Base-by-base conservation (phyloP, 2,797 vertebrate species). In the Heterohyrax brucei region DNA sequence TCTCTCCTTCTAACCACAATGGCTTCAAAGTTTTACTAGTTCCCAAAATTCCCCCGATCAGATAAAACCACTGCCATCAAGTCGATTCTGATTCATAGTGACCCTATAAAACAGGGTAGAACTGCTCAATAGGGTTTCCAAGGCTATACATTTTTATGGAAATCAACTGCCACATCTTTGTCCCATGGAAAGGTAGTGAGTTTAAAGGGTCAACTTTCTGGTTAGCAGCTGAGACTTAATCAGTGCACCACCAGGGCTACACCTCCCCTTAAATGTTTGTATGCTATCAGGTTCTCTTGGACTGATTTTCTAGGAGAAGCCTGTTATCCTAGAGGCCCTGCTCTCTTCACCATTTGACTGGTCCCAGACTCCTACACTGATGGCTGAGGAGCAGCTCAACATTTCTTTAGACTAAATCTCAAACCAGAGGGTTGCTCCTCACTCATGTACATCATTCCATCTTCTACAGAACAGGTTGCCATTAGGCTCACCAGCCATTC, bases 401-500 rank as follows among this genome's bases (percentile, higher is more conserved):
- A 61, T 62, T 28, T 70, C 44, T 56, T 28, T 79, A 53, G 66
- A 82, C 24, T 5, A 50, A 48, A 44, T n/a, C 70, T 93, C 77
- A 56, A 64, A 66, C 12, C 22, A 26, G 19, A 96, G 16, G 44
- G 50, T n/a, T 14, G 78, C 48, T 62, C 75, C 88, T 62, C 64
- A 93, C 10, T 85, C 59, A 28, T 0, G 1, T 2, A 24, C 28
- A 10, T 28, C 62, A 28, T 33, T 87, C 62, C 44, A 62, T 14
- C 91, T 86, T 84, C 59, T 70, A 44, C 1, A 73, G 76, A 95
- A 86, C n/a, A n/a, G 82, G 70, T 22, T 61, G 44, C 2, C 88
- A 9, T 84, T 83, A 73, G 73, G 61, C 59, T 85, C 91, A 70
- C 50, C 80, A 95, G 48, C 26, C 83, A 75, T 66, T 80, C 86